A percentile compares a stretch with the other conserved stretches of the same genome.
Conservation (phyloP, 2,113 vertebrate species). For the Aleadryas rufinucha region DNA sequence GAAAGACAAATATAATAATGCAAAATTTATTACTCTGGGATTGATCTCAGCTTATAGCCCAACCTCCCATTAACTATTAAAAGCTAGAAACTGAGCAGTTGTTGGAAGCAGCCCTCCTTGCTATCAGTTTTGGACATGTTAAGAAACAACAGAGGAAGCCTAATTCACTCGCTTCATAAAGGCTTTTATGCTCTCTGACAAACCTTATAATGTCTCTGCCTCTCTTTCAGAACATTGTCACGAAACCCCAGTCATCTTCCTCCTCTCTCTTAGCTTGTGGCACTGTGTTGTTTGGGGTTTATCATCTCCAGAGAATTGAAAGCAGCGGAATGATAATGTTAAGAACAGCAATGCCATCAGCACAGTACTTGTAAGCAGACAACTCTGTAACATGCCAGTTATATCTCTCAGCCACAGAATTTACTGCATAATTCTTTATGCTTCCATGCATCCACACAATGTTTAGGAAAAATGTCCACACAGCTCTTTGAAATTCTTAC, state of each 20-base stretch:
- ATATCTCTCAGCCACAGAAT: not conserved
- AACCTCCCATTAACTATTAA: slow-evolving; percentile 38
- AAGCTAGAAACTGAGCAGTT: not conserved
- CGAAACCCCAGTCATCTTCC: not conserved
- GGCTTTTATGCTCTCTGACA: slow-evolving; percentile 5
- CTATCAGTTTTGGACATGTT: not conserved
- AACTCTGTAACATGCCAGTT: not conserved
- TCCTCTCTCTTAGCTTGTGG: not conserved
- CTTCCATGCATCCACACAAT: not conserved
- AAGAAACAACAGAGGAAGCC: slow-evolving; percentile 5
- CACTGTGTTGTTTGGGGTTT: not conserved
- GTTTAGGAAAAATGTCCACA: slow-evolving; percentile 2
- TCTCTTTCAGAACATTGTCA: not conserved
- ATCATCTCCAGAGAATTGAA: not conserved
- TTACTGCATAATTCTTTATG: slow-evolving; percentile 4
- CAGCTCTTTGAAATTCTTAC: slow-evolving; percentile 1
- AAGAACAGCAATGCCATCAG: not conserved
- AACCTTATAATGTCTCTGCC: not conserved
- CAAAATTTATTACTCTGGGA: slow-evolving; percentile 51
- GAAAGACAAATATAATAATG: slow-evolving; percentile 63
- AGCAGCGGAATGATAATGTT: not conserved
- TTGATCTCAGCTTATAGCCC: slow-evolving; percentile 9
- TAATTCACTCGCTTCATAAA: not conserved
- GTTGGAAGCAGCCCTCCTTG: not conserved
- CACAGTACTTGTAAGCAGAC: not conserved